Evolutionary conservation across 1,140 invertebrate species (phyloP), one percentile per base, ranked within the genome.

Genomic region (Lysiphlebus fabarum): DNA sequence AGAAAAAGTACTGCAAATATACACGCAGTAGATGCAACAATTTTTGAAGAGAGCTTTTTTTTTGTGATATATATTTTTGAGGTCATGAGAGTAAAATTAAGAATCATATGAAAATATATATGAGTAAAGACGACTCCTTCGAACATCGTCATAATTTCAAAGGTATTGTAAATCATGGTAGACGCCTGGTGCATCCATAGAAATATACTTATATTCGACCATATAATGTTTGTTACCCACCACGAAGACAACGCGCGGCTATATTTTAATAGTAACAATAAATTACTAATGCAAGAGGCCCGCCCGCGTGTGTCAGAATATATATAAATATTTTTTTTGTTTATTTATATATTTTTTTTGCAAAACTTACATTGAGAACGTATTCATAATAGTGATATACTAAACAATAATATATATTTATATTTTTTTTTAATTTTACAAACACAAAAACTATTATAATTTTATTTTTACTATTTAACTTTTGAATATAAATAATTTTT

Each of bases 241-340:
- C 69, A 71, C 71, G 73, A 76, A 70, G 72, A 66, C 70, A 70
- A 71, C 65, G 66, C 56, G 36, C 62, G 62, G 70, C 67, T 70
- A 74, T 75, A 74, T 71, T 76, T 76, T 76, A 76, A 75, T 75
- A 71, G 73, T 76, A 73, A 74, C 74, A 66, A 76, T 76, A 76
- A 76, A 76, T 76, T 74, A 76, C 67, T 69, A 68, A 58, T 41
- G 57, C 49, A 49, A 58, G 47, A 41, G 53, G 48, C 40, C 57
- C 57, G 57, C 57, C 57, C 48, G 57, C 38, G 49, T 51, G 48
- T 58, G 57, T 58, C 57, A 53, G 43, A 42, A 12, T 37, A 37
- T 40, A 44, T 38, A 49, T 40, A 53, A 53, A 34, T 53, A 53
- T 26, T 2, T 26, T 26, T 26, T 26, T 26, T 26, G 17, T 26